Conservation (phyloP, 1,140 invertebrate species). For the Thaumatotibia leucotreta region DNA sequence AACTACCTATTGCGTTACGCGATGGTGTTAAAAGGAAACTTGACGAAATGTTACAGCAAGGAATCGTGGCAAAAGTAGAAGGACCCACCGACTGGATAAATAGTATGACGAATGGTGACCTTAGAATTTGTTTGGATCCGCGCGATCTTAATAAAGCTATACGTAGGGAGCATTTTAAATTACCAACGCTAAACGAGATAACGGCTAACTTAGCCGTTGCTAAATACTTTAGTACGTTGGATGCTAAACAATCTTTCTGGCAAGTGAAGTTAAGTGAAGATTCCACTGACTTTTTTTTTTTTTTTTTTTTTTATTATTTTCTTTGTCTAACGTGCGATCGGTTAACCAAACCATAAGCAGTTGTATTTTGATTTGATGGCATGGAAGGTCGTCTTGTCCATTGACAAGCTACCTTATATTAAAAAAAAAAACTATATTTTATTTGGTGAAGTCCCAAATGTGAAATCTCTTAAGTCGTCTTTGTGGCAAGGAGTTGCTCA, state of each 20-base stretch:
- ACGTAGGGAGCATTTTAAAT: conserved; percentile 11
- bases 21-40: conserved; percentile 8
- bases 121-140: conserved; percentile 27
- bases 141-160: conserved; percentile 10
- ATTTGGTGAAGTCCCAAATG: too few relatives aligned
- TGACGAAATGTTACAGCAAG: conserved; percentile 7
- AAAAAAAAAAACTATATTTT: too few relatives aligned
- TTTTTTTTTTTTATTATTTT: too few relatives aligned
- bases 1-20: conserved; percentile 8
- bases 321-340: too few relatives aligned
- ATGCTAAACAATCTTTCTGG: conserved; percentile 50
- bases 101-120: conserved; percentile 38
- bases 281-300: too few relatives aligned
- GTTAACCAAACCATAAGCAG: too few relatives aligned
- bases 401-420: too few relatives aligned
- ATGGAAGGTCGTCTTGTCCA: too few relatives aligned
- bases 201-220: not conserved
- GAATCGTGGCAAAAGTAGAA: conserved; percentile 15
- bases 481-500: too few relatives aligned
- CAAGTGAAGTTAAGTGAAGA: conserved; percentile 21
- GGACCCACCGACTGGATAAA: conserved; percentile 57
- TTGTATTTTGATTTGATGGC: too few relatives aligned
- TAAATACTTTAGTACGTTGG: not conserved
- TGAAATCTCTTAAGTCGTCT: too few relatives aligned
- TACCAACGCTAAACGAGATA: conserved; percentile 5